phyloP scores from a whole-genome alignment of 2,888 invertebrate genomes.

The Tubiluchus corallicola region DNA sequence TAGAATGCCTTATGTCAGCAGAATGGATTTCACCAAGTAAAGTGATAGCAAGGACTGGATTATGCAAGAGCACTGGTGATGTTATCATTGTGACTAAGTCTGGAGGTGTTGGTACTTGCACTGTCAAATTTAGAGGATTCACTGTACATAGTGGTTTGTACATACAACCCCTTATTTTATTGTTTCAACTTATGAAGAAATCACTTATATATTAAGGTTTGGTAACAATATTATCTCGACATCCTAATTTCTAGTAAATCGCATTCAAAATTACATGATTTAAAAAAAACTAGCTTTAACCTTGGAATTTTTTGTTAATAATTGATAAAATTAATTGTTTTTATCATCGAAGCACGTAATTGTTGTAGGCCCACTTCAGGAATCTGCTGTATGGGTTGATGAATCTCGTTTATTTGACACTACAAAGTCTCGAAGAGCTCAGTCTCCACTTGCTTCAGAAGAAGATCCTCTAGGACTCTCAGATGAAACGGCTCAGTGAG shows the following conservation, averaged over 20 bases:
- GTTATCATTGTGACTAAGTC: constrained; percentile 68
- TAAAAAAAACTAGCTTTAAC: not conserved
- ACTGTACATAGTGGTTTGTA: constrained; percentile 35
- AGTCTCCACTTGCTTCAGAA: constrained; percentile 12
- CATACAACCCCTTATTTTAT: too few species aligned
- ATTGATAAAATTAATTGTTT: too few species aligned
- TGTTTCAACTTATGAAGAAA: too few species aligned
- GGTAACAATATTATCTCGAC: too few species aligned
- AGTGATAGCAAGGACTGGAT: constrained; percentile 83
- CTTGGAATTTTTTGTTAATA: not conserved
- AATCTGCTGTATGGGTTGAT: constrained; percentile 96
- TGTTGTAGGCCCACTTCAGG: constrained; percentile 64
- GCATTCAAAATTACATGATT: not conserved
- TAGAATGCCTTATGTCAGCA: constrained; percentile 79
- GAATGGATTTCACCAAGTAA: constrained; percentile 97
- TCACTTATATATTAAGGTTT: too few species aligned
- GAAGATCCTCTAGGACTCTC: constrained; percentile 80
- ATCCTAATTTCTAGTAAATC: too few species aligned
- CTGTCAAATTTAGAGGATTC: constrained; percentile 71
- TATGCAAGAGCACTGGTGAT: constrained; percentile 74
- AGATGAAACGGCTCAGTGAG: constrained; percentile 66
- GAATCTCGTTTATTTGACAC: constrained; percentile 66
- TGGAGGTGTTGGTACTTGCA: constrained; percentile 71
- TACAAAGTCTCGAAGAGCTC: constrained; percentile 55
- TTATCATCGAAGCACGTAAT: too few species aligned